These are phyloP conservation scores for Stegana nigrithorax DNA, from an alignment of 2,888 invertebrate genomes.

Conservation along the genomic window DNA sequence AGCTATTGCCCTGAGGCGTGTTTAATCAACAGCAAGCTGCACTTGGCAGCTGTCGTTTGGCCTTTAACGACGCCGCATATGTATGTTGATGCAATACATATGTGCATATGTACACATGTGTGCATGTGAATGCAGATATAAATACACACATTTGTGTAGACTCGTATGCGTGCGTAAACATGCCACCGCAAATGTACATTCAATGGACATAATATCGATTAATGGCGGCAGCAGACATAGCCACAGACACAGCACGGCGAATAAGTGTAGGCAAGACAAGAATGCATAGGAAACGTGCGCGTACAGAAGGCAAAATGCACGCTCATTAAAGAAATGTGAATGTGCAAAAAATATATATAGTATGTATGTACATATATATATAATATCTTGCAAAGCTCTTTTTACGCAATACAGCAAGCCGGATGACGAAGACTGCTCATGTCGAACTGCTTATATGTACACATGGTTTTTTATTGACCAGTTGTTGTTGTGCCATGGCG, in stretches of 20 bases:
- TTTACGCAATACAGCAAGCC: background rate
- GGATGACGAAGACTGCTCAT: too few relatives aligned
- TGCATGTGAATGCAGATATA: background rate
- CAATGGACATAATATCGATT: slow-evolving; percentile 10
- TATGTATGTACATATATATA: too few relatives aligned
- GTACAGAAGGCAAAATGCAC: slow-evolving; percentile 5
- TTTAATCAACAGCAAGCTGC: slow-evolving; percentile 15
- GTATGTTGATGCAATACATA: background rate
- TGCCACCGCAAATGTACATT: background rate
- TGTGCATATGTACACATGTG: background rate
- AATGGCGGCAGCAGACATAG: background rate
- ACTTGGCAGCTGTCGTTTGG: slow-evolving; percentile 15
- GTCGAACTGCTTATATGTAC: too few relatives aligned
- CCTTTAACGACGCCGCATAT: background rate
- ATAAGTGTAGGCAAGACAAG: too few relatives aligned
- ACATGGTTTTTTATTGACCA: slow-evolving; percentile 18
- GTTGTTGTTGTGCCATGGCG: slow-evolving; percentile 29
- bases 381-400: too few relatives aligned
- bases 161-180: background rate
- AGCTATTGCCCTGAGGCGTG: background rate
- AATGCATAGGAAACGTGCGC: slow-evolving; percentile 1
- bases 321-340: background rate
- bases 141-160: background rate
- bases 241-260: background rate
- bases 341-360: too few relatives aligned